Evolutionary conservation across 2,888 invertebrate species (phyloP).

Genomic region (Dynastes maya): DNA sequence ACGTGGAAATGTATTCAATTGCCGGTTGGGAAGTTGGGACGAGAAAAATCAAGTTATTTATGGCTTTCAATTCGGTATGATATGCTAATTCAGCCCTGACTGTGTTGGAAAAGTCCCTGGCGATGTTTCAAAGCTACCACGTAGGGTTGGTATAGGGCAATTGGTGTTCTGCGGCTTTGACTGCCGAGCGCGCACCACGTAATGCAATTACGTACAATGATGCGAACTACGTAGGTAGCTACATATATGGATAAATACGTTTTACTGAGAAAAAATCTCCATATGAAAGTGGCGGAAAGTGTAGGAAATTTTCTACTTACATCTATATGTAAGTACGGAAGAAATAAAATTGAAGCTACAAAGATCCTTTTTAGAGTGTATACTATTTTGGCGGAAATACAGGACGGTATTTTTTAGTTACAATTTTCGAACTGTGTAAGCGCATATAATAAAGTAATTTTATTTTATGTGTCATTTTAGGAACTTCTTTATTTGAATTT

Average conservation of each 20-base stretch:
- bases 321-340: no score
- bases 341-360: no score
- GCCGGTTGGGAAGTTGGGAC: conserved; percentile 46
- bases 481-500: no score
- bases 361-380: not conserved
- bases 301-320: not conserved
- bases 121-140: conserved; percentile 30
- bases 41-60: conserved; percentile 47
- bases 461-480: no score
- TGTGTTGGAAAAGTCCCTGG: conserved; percentile 37
- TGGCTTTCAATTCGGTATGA: conserved; percentile 47
- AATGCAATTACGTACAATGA: conserved; percentile 42
- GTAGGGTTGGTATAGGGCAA: conserved; percentile 33
- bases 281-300: conserved; percentile 15
- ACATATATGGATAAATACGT: conserved; percentile 19
- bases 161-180: conserved; percentile 42
- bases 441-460: no score
- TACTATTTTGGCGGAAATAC: not conserved
- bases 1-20: conserved; percentile 47
- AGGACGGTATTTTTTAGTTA: no score
- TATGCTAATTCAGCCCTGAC: conserved; percentile 46
- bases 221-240: conserved; percentile 19
- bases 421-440: no score
- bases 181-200: conserved; percentile 31
- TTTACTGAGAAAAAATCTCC: conserved; percentile 32